Conservation (phyloP, 2,113 vertebrate genomes). For the Cichladusa arquata region DNA sequence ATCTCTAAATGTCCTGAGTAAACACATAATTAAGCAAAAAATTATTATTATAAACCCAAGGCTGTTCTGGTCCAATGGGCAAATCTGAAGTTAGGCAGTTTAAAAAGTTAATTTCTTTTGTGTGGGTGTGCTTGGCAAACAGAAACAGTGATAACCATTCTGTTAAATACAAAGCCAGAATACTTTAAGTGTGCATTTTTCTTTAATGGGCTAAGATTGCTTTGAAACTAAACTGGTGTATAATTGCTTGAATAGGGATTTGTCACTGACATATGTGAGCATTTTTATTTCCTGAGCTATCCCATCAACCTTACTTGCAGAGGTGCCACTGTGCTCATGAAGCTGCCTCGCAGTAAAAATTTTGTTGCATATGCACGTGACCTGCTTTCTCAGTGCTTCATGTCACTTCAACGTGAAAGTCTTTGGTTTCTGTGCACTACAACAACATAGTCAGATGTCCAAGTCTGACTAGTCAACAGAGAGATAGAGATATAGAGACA, state of each 20-base stretch:
- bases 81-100: slow-evolving; percentile 24
- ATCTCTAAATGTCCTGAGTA: slow-evolving; percentile 19
- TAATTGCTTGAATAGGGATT: slow-evolving; percentile 30
- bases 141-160: neutral
- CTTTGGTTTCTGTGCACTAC: neutral
- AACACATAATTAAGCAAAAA: slow-evolving; percentile 6
- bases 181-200: slow-evolving; percentile 35
- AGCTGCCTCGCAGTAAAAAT: neutral
- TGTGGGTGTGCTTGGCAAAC: slow-evolving; percentile 28
- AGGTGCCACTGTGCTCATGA: neutral
- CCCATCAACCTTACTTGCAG: slow-evolving; percentile 3
- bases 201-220: slow-evolving; percentile 19
- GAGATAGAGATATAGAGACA: neutral
- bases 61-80: slow-evolving; percentile 23
- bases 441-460: neutral
- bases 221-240: neutral
- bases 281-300: slow-evolving; percentile 15
- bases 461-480: neutral
- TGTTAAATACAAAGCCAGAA: slow-evolving; percentile 41
- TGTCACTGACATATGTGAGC: neutral
- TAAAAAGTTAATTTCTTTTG: slow-evolving; percentile 32
- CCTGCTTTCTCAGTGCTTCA: neutral
- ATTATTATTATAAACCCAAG: slow-evolving; percentile 27
- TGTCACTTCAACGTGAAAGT: neutral
- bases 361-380: neutral